These are phyloP conservation scores for Scaptomyza graminum DNA, from an alignment of 1,140 invertebrate species.

Conservation along the genomic window DNA sequence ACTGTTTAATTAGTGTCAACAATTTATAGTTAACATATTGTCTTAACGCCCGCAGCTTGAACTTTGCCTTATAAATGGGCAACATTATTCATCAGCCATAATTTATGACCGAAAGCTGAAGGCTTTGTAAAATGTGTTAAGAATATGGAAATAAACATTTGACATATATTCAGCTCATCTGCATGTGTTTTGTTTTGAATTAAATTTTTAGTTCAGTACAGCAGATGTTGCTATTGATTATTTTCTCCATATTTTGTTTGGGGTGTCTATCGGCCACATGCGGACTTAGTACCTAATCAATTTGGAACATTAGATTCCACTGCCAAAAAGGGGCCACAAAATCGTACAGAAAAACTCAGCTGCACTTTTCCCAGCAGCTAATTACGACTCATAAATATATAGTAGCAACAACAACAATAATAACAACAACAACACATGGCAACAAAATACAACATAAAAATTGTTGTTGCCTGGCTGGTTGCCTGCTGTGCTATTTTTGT, in stretches of 20 bases:
- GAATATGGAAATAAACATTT: not conserved
- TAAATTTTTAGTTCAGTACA: not conserved
- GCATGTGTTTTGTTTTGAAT: not conserved
- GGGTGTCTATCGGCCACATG: conserved; percentile 29
- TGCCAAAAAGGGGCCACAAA: conserved; percentile 24
- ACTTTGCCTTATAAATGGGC: conserved; percentile 1
- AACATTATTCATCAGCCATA: not conserved
- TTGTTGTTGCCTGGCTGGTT: conserved; percentile 22
- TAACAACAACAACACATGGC: conserved; percentile 27
- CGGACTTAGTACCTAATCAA: conserved; percentile 23
- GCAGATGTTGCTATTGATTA: conserved; percentile 26
- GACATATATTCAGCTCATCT: not conserved
- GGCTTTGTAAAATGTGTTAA: not conserved
- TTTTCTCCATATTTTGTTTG: conserved; percentile 2
- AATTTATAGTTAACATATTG: not conserved
- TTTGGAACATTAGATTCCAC: conserved; percentile 37
- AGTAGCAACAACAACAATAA: conserved; percentile 18
- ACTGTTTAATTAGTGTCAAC: not conserved
- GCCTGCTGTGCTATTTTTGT: conserved; percentile 52
- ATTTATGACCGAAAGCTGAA: not conserved
- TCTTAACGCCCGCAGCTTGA: not conserved
- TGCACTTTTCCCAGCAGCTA: conserved; percentile 40
- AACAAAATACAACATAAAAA: conserved; percentile 8
- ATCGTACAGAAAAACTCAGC: conserved; percentile 23
- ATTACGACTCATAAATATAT: conserved; percentile 57